Evolutionary conservation across 2,113 vertebrate genomes (phyloP), one percentile per base, ranked within the genome.

Genomic region (Ranitomeya imitator): DNA sequence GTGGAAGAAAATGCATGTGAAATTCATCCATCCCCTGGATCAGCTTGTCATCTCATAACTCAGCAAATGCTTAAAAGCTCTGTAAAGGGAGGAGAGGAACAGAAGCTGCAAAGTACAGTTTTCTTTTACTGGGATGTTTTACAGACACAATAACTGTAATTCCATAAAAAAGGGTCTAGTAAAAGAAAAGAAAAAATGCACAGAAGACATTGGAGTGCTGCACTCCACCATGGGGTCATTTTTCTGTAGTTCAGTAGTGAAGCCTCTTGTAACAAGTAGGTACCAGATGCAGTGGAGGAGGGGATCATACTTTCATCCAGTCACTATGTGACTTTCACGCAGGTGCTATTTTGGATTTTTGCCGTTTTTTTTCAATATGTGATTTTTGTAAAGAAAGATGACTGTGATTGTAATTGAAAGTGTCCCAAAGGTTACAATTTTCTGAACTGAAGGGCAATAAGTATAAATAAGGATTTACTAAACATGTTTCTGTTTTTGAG

Each of bases 11-110:
- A 78, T 78, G 57, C 60, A 51, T 86, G 73, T 26, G 63, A 51
- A 78, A 76, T 78, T n/a, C 73, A 65, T 86, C 85, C 85, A 86
- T 63, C 45, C 74, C 77, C 37, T 63, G 59, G 57, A 52, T 71
- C 21, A 55, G 52, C 63, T 15, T 26, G 63, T 54, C 82, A 54
- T 69, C 31, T 51, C 31, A 69, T 83, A 83, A 83, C 31, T 51
- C 61, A 67, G 60, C 37, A 69, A 67, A 83, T 71, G 14, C 45
- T 16, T n/a, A 51, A 51, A 67, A 76, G 45, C 45, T 73, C 71
- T 74, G 71, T 1, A 26, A 45, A 54, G 2, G 0, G 8, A 23
- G 51, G 21, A 26, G 1, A 3, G 23, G 61, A 16, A 69, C 82
- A 55, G 81, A 3, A 71, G 82, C 21, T 69, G 13, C 21, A 67